These are phyloP conservation scores for Nixonia krombeini DNA, from an alignment of 1,140 invertebrate species.

Conservation along the genomic window DNA sequence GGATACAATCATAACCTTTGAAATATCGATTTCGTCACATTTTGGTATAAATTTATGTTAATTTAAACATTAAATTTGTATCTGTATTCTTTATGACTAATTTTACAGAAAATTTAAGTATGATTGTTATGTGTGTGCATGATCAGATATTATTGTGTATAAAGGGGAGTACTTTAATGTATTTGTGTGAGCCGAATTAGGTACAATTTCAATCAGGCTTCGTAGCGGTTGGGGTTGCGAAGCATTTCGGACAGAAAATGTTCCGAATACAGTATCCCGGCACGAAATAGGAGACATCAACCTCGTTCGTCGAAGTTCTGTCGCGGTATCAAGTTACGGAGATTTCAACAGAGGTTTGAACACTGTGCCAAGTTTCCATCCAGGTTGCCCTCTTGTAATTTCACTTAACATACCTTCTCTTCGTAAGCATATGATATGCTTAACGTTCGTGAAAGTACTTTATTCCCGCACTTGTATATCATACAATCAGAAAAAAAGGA, in stretches of 20 bases:
- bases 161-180: too few relatives aligned
- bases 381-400: conserved; percentile 21
- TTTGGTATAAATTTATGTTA: too few relatives aligned
- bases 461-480: too few relatives aligned
- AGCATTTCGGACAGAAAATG: conserved; percentile 29
- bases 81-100: too few relatives aligned
- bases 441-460: not conserved
- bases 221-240: conserved; percentile 14
- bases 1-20: too few relatives aligned
- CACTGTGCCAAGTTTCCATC: conserved; percentile 44
- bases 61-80: too few relatives aligned
- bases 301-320: conserved; percentile 53
- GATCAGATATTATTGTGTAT: too few relatives aligned
- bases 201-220: conserved; percentile 3
- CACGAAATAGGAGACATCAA: conserved; percentile 59
- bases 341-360: conserved; percentile 56
- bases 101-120: too few relatives aligned
- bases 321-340: conserved; percentile 52
- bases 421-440: not conserved
- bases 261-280: conserved; percentile 31
- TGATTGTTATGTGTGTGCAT: too few relatives aligned
- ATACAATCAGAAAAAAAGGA: too few relatives aligned
- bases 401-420: conserved; percentile 5
- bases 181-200: conserved; percentile 1
- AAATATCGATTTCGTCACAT: too few relatives aligned